Percentiles rank a stretch among this genome's conserved stretches.
These are phyloP conservation scores for Acanthococcus lagerstroemiae DNA, from an alignment of 2,888 invertebrate species.

Conservation along the genomic window DNA sequence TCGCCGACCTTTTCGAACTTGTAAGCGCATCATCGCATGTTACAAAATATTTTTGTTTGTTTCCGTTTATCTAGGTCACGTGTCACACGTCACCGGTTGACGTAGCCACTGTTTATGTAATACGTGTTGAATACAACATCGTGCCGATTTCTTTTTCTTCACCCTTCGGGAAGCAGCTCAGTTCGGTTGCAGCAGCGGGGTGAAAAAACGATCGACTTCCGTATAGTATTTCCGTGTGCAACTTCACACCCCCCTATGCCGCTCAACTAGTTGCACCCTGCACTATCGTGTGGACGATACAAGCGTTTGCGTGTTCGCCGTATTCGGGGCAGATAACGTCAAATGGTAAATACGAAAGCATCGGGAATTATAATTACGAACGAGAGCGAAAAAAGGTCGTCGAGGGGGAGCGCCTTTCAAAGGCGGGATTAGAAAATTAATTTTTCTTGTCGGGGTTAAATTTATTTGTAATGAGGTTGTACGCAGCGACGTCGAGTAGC, in stretches of 20 bases:
- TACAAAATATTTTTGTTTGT: constrained; percentile 12
- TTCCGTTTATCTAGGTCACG: constrained; percentile 24
- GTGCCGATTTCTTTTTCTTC: neutral
- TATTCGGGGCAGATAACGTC: constrained; percentile 7
- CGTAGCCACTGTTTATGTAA: constrained; percentile 19
- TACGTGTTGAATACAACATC: constrained; percentile 22
- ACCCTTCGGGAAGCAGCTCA: too few relatives aligned
- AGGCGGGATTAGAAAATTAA: neutral
- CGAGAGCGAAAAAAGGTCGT: neutral
- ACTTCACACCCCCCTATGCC: neutral
- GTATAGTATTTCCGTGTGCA: neutral
- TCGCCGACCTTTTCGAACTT: too few relatives aligned
- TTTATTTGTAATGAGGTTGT: too few relatives aligned
- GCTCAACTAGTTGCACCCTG: constrained; percentile 11
- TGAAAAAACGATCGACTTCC: neutral
- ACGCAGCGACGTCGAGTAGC: too few relatives aligned
- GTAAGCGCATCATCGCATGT: constrained; percentile 18
- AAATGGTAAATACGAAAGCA: constrained; percentile 3
- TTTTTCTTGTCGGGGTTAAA: neutral
- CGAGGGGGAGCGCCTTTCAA: neutral
- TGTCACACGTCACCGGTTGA: constrained; percentile 22
- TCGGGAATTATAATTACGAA: neutral
- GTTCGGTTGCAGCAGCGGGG: too few relatives aligned
- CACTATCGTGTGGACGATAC: neutral
- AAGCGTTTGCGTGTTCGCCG: constrained; percentile 22